Base-by-base conservation (phyloP, 2,797 vertebrate genomes). In the Sphenopsis melanotis region DNA sequence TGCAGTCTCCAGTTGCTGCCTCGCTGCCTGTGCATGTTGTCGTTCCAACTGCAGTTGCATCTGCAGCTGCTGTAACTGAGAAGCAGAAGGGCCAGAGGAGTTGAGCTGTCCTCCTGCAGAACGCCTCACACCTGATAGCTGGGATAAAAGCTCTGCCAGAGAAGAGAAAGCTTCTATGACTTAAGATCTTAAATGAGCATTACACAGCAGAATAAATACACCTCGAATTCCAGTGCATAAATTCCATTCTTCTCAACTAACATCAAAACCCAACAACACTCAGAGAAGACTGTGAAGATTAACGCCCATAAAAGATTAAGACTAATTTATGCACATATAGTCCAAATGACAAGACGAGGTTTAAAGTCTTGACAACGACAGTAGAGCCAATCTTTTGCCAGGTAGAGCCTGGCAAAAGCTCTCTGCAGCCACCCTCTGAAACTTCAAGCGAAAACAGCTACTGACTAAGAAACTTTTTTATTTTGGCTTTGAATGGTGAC, bases 41-140 rank as follows among this genome's bases (percentile, higher is more conserved):
- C 99, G 97, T 94, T 99, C 99, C 82, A 99, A 93, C 98, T 99
- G 99, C 98, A 99, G 98, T 95, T 99, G 99, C 99, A 99, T 99
- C 98, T 99, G 99, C 97, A 99, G 98, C 97, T 99, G 99, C 97
- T 99, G 99, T 96, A 99, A 98, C 96, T 99, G 99, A 49, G 99
- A 99, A 81, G 99, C 99, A 11, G 99, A 99, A 57, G 99, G 99
- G 95, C 99, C 99, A 14, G 99, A 99, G 29, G 99, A 99, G 97
- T 99, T 99, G 69, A 99, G 98, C 96, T 99, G 99, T 80, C 99
- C 99, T 95, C 99, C 99, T 37, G 99, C 99, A 9, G 99, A 99
- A 93, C 99, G 99, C 46, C 99, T 98, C 96, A 99, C 99, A 14
- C 99, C 99, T 64, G 99, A 99, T 89, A 99, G 98, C 98, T 99